These are phyloP conservation scores for Poecile atricapillus DNA, from an alignment of 2,113 vertebrate genomes.

Conservation along the genomic window DNA sequence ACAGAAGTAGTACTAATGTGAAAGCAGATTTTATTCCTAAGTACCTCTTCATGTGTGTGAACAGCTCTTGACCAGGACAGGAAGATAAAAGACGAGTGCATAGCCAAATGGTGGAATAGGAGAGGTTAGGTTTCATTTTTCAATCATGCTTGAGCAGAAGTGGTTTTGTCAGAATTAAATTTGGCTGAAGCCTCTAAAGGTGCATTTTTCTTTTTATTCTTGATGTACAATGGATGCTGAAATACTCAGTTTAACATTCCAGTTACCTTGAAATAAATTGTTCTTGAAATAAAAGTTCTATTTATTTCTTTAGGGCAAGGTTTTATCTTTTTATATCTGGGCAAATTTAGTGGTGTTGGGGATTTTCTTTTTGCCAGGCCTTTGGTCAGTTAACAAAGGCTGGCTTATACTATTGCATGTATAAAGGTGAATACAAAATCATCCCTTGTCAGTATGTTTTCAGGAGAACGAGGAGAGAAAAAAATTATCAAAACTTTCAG, in stretches of 20 bases:
- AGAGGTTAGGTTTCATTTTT: not conserved
- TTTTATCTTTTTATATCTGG: not conserved
- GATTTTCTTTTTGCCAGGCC: not conserved
- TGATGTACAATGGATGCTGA: not conserved
- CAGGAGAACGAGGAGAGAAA: not conserved
- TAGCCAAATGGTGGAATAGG: not conserved
- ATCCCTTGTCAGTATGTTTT: not conserved
- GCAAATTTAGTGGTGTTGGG: not conserved
- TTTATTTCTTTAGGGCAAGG: not conserved
- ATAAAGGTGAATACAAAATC: not conserved
- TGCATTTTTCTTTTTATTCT: not conserved
- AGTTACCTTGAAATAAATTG: not conserved
- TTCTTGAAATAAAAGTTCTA: not conserved
- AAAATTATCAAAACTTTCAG: not conserved
- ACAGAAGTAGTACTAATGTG: not conserved
- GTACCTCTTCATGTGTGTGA: not conserved
- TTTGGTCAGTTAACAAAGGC: not conserved
- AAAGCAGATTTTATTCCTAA: not conserved
- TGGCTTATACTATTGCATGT: not conserved
- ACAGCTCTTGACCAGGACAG: not conserved
- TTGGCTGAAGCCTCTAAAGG: not conserved
- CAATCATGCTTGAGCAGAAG: not conserved
- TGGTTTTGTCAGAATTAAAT: not conserved
- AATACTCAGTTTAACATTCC: not conserved
- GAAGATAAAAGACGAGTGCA: not conserved